Percentiles rank a stretch among this genome's conserved stretches.
Conservation (phyloP, 2,797 vertebrate genomes). For the Enteromius radiatus region DNA sequence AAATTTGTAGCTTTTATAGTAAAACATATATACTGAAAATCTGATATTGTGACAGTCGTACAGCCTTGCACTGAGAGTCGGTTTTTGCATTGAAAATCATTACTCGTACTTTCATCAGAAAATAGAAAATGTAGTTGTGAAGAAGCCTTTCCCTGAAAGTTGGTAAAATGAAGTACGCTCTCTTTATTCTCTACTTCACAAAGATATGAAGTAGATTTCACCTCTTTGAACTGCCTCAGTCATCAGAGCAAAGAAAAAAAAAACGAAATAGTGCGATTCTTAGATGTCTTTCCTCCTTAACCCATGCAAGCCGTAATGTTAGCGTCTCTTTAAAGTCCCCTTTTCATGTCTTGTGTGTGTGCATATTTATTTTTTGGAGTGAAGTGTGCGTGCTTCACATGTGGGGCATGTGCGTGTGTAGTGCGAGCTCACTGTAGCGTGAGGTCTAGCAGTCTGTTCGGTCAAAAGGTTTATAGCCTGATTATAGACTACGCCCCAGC, state of each 20-base stretch:
- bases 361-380: slow-evolving; percentile 28
- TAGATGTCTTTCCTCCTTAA: slow-evolving; percentile 42
- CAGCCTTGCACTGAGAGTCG: background rate
- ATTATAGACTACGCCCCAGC: slow-evolving; percentile 51
- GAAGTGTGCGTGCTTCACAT: slow-evolving; percentile 56
- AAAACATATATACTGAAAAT: background rate
- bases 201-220: slow-evolving; percentile 33
- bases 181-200: slow-evolving; percentile 36
- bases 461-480: slow-evolving; percentile 55
- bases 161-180: slow-evolving; percentile 36
- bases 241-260: slow-evolving; percentile 36
- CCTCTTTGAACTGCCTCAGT: slow-evolving; percentile 54
- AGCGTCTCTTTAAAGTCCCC: slow-evolving; percentile 22
- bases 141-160: background rate
- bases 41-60: background rate
- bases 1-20: background rate
- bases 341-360: slow-evolving; percentile 54
- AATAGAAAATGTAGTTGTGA: background rate
- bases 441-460: slow-evolving; percentile 51
- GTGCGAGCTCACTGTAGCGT: slow-evolving; percentile 41
- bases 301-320: slow-evolving; percentile 22
- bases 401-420: slow-evolving; percentile 55
- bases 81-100: background rate
- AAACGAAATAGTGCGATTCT: slow-evolving; percentile 43
- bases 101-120: slow-evolving; percentile 16